Evolutionary conservation across 1,140 invertebrate genomes (phyloP), one percentile per base, ranked within the genome.

Genomic region (Hylaeus anthracinus): DNA sequence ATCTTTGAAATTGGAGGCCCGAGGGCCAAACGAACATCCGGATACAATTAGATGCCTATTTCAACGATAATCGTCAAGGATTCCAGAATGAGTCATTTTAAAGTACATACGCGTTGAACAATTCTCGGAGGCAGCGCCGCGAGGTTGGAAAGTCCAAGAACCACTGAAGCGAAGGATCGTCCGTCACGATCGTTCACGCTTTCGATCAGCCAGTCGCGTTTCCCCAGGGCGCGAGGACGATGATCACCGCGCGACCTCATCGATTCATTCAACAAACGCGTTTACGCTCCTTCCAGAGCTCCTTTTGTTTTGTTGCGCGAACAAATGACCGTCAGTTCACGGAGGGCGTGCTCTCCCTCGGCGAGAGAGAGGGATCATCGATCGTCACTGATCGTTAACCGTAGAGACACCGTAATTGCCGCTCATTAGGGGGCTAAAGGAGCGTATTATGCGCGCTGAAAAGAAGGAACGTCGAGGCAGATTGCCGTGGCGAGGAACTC

Each of bases 361-460:
- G 75, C 72, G 80, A 71, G 78, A 85, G 80, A 71, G 78, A 85
- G 84, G 71, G 87, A 88, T 88, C 77, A 87, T 86, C 84, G 87
- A 86, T 84, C 79, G 78, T 78, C 75, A 82, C 74, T 79, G 85
- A 89, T 89, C 85, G 84, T 88, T 89, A 89, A 73, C 64, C 87
- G 86, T 82, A 85, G 86, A 89, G 83, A 86, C 85, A 83, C 84
- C 79, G 85, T 90, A 89, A 90, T 90, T 87, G 82, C 84, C 85
- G 83, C 89, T 90, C 88, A 89, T 90, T 90, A 90, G 82, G 82
- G 75, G 82, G 72, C 82, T 76, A 87, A 89, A 89, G 83, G 85
- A 86, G 79, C 83, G 82, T 84, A 88, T 86, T 90, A 89, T 90
- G 76, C 76, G 80, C 70, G 79, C 58, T 88, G 88, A 90, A 86